These are phyloP conservation scores for Rhipidura dahli DNA, from an alignment of 2,113 vertebrate species.

Conservation along the genomic window DNA sequence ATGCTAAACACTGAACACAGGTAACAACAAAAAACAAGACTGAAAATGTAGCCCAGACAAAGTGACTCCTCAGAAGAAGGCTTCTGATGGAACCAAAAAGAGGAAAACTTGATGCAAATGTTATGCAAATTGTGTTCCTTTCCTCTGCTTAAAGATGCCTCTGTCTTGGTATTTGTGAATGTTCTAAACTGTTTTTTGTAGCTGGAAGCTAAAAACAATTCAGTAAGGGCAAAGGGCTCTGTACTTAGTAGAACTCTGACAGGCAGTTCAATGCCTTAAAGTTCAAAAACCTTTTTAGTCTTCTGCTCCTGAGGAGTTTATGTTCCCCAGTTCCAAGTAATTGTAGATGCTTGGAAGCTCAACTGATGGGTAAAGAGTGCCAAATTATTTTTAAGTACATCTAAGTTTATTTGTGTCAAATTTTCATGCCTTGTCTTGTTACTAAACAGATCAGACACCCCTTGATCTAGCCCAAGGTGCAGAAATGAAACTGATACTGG, in stretches of 20 bases:
- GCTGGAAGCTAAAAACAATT: not conserved
- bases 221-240: not conserved
- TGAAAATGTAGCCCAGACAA: not conserved
- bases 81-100: not conserved
- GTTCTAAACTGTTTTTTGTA: not conserved
- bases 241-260: not conserved
- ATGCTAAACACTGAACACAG: not conserved
- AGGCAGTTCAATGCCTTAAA: not conserved
- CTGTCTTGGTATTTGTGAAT: not conserved
- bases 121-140: not conserved
- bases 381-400: not conserved
- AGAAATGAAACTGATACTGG: conserved; percentile 83
- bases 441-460: conserved; percentile 80
- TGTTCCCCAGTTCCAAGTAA: not conserved
- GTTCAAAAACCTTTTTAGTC: not conserved
- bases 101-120: not conserved
- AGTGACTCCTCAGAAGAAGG: not conserved
- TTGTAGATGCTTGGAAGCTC: not conserved
- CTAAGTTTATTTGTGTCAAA: not conserved
- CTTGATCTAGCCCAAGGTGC: conserved; percentile 81
- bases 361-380: not conserved
- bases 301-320: not conserved
- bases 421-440: not conserved
- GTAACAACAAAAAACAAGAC: not conserved
- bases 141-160: not conserved